phyloP scores from a whole-genome alignment of 2,888 invertebrate species.

The Idaea biselata region DNA sequence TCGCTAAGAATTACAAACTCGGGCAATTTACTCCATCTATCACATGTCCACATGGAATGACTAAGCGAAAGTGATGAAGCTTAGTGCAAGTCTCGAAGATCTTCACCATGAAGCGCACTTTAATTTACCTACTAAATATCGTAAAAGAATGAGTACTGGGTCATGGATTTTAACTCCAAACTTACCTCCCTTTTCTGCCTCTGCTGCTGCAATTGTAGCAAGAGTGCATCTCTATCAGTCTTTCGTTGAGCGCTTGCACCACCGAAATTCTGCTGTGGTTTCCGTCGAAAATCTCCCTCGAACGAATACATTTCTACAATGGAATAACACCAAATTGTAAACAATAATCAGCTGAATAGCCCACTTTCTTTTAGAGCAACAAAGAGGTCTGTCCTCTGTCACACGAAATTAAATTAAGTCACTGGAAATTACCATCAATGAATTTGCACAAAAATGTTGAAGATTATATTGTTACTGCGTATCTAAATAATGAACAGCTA shows the following conservation, averaged over 20 bases:
- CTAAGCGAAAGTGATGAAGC: no score
- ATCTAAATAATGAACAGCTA: not conserved
- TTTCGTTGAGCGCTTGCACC: constrained; percentile 89
- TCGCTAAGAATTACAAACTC: no score
- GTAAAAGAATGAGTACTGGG: no score
- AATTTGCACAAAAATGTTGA: not conserved
- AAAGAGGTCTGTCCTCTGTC: not conserved
- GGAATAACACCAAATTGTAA: constrained; percentile 41
- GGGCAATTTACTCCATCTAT: no score
- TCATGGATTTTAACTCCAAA: constrained; percentile 5
- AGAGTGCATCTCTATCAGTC: constrained; percentile 83
- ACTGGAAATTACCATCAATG: not conserved
- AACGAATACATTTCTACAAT: constrained; percentile 85
- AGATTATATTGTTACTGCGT: not conserved
- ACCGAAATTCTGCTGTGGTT: constrained; percentile 93
- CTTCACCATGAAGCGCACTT: no score
- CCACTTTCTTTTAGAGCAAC: constrained; percentile 12
- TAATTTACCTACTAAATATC: no score
- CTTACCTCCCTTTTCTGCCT: constrained; percentile 91
- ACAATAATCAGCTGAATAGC: constrained; percentile 60
- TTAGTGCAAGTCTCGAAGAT: no score
- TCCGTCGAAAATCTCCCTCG: constrained; percentile 93
- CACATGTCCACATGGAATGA: no score
- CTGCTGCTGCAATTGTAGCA: constrained; percentile 91
- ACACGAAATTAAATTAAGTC: not conserved